A percentile compares a stretch with the other conserved stretches of the same genome.
Conservation (phyloP, 2,888 invertebrate genomes). For the Scrobipalpa costella region DNA sequence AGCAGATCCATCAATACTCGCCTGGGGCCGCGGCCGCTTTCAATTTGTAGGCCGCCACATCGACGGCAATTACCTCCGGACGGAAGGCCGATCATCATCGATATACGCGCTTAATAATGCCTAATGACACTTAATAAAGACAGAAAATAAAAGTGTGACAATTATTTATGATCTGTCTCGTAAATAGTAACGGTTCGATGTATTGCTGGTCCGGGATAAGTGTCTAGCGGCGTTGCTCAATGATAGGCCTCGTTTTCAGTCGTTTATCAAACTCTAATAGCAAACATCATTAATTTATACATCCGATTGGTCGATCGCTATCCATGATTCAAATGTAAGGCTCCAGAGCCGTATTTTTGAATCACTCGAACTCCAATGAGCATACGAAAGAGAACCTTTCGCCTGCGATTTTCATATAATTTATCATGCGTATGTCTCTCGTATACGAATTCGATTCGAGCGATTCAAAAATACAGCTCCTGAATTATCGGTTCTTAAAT, state of each 20-base stretch:
- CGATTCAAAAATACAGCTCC: too few species aligned
- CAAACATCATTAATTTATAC: slow-evolving; percentile 21
- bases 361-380: too few species aligned
- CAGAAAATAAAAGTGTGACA: slow-evolving; percentile 75
- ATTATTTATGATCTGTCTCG: slow-evolving; percentile 67
- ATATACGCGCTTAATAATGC: slow-evolving; percentile 78
- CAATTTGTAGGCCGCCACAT: slow-evolving; percentile 80
- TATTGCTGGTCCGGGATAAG: slow-evolving; percentile 31
- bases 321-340: slow-evolving; percentile 18
- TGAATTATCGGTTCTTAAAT: slow-evolving; percentile 15
- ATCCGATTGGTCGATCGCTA: slow-evolving; percentile 9
- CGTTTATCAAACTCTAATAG: slow-evolving; percentile 24
- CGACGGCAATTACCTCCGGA: slow-evolving; percentile 74
- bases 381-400: too few species aligned
- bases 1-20: slow-evolving; percentile 78
- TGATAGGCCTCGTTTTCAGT: slow-evolving; percentile 20
- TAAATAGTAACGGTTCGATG: slow-evolving; percentile 51
- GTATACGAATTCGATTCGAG: too few species aligned
- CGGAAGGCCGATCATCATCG: slow-evolving; percentile 78
- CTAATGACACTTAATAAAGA: slow-evolving; percentile 80
- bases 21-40: slow-evolving; percentile 76
- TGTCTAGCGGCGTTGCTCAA: slow-evolving; percentile 20
- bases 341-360: too few species aligned
- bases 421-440: too few species aligned
- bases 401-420: too few species aligned